Evolutionary conservation across 2,888 invertebrate genomes (phyloP).

Genomic region (Atethmia centrago): DNA sequence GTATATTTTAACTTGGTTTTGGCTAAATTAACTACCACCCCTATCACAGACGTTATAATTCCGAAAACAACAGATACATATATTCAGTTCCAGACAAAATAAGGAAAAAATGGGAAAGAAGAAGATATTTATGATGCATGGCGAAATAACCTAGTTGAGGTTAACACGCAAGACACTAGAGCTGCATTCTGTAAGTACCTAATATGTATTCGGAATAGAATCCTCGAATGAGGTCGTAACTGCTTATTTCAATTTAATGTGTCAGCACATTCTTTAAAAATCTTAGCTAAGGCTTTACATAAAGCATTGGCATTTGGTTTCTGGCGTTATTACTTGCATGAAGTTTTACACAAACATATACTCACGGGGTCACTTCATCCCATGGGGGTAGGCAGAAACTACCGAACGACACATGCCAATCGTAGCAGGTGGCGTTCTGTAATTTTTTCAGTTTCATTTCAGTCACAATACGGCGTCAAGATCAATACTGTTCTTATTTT

Average conservation of each 20-base stretch:
- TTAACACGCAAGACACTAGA: constrained; percentile 14
- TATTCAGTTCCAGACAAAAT: constrained; percentile 50
- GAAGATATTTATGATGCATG: constrained; percentile 47
- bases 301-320: no score
- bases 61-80: constrained; percentile 63
- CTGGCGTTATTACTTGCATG: not conserved
- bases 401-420: not conserved
- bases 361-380: not conserved
- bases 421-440: not conserved
- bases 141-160: constrained; percentile 4
- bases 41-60: constrained; percentile 48
- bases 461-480: constrained; percentile 20
- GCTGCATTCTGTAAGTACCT: not conserved
- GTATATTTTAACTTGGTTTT: constrained; percentile 49
- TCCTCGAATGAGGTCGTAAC: constrained; percentile 10
- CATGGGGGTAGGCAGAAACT: not conserved
- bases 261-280: constrained; percentile 10
- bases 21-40: constrained; percentile 44
- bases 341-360: not conserved
- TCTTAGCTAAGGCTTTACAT: not conserved
- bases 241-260: not conserved
- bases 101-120: constrained; percentile 44
- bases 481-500: constrained; percentile 21
- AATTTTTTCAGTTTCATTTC: no score
- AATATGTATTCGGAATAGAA: constrained; percentile 9